Conservation (phyloP, 1,140 invertebrate species). For the Drosophila kikkawai region DNA sequence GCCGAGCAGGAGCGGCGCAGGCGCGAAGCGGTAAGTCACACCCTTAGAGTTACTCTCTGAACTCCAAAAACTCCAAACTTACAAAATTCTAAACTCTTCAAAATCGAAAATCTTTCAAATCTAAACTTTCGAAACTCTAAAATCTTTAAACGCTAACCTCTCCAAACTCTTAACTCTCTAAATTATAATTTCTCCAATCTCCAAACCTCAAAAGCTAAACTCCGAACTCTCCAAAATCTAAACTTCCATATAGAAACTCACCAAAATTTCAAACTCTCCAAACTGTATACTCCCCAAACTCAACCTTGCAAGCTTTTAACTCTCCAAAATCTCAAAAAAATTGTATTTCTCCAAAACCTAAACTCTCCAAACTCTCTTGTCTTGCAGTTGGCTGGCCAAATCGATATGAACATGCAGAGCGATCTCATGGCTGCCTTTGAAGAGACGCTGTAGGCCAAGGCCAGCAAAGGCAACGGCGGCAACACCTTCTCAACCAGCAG, state of each 20-base stretch:
- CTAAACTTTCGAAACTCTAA: too few relatives aligned
- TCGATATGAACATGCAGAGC: constrained; percentile 99
- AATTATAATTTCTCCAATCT: background rate
- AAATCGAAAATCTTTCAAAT: too few relatives aligned
- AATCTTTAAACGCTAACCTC: too few relatives aligned
- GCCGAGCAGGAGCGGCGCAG: constrained; percentile 95
- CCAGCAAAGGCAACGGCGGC: constrained; percentile 17
- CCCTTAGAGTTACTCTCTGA: too few relatives aligned
- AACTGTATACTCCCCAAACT: too few relatives aligned
- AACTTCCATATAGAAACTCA: too few relatives aligned
- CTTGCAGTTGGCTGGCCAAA: constrained; percentile 96
- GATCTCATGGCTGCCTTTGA: constrained; percentile 99
- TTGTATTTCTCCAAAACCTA: background rate
- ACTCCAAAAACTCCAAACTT: background rate
- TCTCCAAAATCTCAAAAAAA: too few relatives aligned
- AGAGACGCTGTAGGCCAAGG: constrained; percentile 91
- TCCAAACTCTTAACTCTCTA: too few relatives aligned
- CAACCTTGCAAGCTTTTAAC: too few relatives aligned
- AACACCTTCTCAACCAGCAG: background rate
- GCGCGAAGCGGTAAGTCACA: constrained; percentile 93
- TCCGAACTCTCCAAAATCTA: too few relatives aligned
- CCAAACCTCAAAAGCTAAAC: background rate
- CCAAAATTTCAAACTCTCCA: too few relatives aligned
- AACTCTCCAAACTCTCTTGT: background rate
- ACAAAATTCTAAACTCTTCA: background rate